Conservation (phyloP, 1,140 invertebrate genomes). For the Sycophaga agraensis region DNA sequence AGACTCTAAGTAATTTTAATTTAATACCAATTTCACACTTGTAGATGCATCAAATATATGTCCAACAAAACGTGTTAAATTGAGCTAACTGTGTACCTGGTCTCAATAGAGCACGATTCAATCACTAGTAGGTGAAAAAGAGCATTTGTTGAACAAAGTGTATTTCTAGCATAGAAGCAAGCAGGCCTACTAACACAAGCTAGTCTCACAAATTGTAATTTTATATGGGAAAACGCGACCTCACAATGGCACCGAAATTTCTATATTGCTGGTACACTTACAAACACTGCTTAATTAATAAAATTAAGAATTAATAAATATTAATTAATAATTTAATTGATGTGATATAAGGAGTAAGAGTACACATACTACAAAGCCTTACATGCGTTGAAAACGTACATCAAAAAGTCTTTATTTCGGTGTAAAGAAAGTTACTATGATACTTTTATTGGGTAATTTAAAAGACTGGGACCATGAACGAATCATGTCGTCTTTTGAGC, state of each 20-base stretch:
- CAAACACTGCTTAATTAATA: too few relatives aligned
- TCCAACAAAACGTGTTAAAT: conserved; percentile 54
- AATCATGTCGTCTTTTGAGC: conserved; percentile 43
- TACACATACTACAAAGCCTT: conserved; percentile 38
- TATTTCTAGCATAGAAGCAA: conserved; percentile 38
- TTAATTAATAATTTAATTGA: conserved; percentile 44
- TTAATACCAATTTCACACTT: conserved; percentile 30
- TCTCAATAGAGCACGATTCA: conserved; percentile 41
- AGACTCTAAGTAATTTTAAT: too few relatives aligned
- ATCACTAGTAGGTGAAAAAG: conserved; percentile 34
- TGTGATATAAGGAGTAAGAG: conserved; percentile 50
- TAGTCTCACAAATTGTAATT: conserved; percentile 40
- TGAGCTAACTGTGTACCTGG: conserved; percentile 56
- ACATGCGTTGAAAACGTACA: conserved; percentile 29
- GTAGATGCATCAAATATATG: conserved; percentile 47
- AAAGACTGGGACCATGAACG: conserved; percentile 49
- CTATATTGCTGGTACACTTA: conserved; percentile 41
- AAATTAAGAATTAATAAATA: conserved; percentile 39
- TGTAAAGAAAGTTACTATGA: conserved; percentile 39
- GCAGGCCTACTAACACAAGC: conserved; percentile 49
- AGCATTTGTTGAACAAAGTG: conserved; percentile 21
- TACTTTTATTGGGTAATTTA: conserved; percentile 46
- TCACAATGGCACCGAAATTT: conserved; percentile 39
- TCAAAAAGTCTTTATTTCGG: conserved; percentile 5
- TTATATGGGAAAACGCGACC: conserved; percentile 10